Evolutionary conservation across 2,888 invertebrate genomes (phyloP).

Genomic region (Tachina fera): DNA sequence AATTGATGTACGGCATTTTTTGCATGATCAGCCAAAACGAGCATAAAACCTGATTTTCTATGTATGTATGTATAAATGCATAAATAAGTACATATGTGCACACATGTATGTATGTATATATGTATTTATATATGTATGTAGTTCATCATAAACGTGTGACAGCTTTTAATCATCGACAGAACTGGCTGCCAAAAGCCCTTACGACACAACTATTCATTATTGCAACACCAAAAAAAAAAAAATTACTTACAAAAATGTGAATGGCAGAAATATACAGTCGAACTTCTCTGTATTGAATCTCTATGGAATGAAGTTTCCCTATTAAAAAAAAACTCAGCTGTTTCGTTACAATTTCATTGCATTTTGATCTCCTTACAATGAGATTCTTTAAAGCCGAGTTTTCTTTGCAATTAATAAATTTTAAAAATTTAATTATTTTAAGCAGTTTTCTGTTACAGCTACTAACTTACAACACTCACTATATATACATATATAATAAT

Average conservation of each 20-base stretch:
- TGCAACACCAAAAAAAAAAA: conserved; percentile 32
- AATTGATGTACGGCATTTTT: conserved; percentile 22
- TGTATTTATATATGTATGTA: background rate
- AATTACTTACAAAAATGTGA: conserved; percentile 9
- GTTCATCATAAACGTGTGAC: conserved; percentile 39
- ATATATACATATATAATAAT: no score
- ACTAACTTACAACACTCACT: no score
- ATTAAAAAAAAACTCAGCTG: no score
- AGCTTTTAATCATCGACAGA: conserved; percentile 49
- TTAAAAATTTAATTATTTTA: no score
- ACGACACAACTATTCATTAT: conserved; percentile 37
- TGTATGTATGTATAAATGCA: background rate
- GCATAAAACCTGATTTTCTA: conserved; percentile 41
- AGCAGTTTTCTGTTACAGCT: no score
- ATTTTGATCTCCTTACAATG: no score
- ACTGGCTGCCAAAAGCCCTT: conserved; percentile 12
- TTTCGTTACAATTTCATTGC: no score
- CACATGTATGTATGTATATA: background rate
- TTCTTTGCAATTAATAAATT: no score
- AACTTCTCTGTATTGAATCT: no score
- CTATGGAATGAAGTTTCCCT: no score
- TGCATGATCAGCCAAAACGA: conserved; percentile 32
- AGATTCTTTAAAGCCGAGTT: no score
- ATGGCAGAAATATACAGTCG: background rate
- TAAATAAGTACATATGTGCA: no score